Percentiles rank a stretch among this genome's conserved stretches.
phyloP scores from a whole-genome alignment of 2,888 invertebrate genomes.

The Leptopilina myrica region DNA sequence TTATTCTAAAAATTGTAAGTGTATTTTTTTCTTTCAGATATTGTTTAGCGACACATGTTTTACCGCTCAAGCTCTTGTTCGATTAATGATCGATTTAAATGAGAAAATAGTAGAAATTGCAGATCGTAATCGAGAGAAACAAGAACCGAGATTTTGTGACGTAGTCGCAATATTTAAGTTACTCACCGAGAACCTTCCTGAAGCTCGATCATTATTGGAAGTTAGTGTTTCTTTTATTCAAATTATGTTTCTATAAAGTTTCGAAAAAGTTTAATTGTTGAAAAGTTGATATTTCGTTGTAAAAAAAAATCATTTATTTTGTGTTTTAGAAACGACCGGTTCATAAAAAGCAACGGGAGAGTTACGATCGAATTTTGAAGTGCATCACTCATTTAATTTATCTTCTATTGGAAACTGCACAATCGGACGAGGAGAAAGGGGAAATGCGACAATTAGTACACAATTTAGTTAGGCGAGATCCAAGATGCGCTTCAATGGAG shows the following conservation, averaged over 20 bases:
- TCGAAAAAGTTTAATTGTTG: no score
- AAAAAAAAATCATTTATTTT: neutral
- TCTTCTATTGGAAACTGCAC: conserved; percentile 82
- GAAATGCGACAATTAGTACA: conserved; percentile 77
- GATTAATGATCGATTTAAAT: conserved; percentile 87
- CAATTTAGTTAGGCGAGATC: conserved; percentile 81
- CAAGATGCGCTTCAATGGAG: conserved; percentile 83
- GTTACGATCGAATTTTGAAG: conserved; percentile 88
- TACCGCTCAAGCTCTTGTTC: conserved; percentile 90
- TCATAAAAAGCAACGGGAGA: conserved; percentile 87
- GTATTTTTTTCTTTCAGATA: conserved; percentile 67
- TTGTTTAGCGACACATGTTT: conserved; percentile 89
- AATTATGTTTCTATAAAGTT: no score
- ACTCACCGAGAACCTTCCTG: conserved; percentile 81
- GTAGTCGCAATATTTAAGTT: conserved; percentile 84
- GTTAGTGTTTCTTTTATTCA: conserved; percentile 52
- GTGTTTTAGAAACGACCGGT: conserved; percentile 82
- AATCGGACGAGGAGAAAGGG: conserved; percentile 77
- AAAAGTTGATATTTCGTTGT: no score
- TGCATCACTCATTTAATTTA: conserved; percentile 88
- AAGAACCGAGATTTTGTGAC: conserved; percentile 83
- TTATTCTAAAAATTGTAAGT: no score
- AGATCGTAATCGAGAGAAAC: conserved; percentile 76
- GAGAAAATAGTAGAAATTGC: conserved; percentile 79
- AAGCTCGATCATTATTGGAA: conserved; percentile 75